Conservation (phyloP, 2,888 invertebrate genomes). For the Chamaedrilus cognettii region DNA sequence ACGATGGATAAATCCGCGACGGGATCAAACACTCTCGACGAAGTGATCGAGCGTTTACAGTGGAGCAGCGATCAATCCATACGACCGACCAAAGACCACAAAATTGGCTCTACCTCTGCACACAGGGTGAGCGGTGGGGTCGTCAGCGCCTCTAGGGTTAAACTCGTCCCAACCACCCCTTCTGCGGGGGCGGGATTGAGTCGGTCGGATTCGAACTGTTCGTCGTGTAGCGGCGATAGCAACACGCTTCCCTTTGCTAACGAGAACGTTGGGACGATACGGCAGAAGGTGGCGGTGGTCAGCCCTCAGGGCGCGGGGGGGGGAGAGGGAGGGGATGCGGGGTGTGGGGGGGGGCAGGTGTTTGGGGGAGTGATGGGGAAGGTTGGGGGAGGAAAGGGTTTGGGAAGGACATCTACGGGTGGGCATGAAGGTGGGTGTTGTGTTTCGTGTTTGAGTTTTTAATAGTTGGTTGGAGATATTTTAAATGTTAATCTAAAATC, state of each 20-base stretch:
- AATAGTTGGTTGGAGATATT: too few species aligned
- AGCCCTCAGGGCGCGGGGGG: background rate
- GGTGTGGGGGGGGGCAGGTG: background rate
- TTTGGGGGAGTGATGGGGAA: too few species aligned
- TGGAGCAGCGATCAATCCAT: conserved; percentile 17
- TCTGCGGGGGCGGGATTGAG: background rate
- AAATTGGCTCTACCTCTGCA: background rate
- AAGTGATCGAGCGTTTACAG: conserved; percentile 15
- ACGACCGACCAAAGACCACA: conserved; percentile 7
- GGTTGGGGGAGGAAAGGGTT: too few species aligned
- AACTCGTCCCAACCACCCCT: background rate
- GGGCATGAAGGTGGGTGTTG: too few species aligned
- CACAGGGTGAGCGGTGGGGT: too few species aligned
- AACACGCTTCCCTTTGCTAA: conserved; percentile 90
- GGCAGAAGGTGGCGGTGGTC: conserved; percentile 69
- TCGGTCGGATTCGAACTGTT: conserved; percentile 2
- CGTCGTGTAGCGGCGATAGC: conserved; percentile 67
- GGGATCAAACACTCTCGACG: background rate
- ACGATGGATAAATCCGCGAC: too few species aligned
- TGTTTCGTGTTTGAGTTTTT: too few species aligned
- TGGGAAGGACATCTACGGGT: too few species aligned
- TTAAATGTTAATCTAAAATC: too few species aligned
- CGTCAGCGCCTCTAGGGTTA: background rate
- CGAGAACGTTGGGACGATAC: conserved; percentile 97
- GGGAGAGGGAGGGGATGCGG: background rate